Evolutionary conservation across 1,140 invertebrate genomes (phyloP), one percentile per base, ranked within the genome.

Genomic region (Acromyrmex heyeri): DNA sequence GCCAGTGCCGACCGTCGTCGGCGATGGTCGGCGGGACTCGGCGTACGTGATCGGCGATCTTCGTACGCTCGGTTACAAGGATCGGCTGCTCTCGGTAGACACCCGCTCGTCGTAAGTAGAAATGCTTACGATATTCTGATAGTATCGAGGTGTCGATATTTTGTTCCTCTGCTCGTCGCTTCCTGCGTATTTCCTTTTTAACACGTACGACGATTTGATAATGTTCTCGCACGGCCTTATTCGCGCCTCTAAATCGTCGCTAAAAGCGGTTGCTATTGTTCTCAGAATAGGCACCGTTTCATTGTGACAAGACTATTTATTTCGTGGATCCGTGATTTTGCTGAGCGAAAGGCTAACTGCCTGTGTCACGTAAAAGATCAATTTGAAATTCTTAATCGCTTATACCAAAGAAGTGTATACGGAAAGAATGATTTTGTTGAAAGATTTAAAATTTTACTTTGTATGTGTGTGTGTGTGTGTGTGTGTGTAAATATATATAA

Each of bases 1-100:
- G 30, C 69, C 34, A 64, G 53, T 81, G 77, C 48, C 62, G 30
- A 81, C 21, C 64, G 14, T 79, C 48, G 16, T 81, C 77, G 77
- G 77, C 50, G 30, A 69, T 6, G 14, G 34, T 79, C 76, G 76
- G 27, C 18, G 24, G 27, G n/a, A 12, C 38, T 78, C 61, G 61
- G 18, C 16, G 16, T 24, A 2, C 5, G 10, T 30, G 44, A 78
- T 79, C 76, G 76, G 77, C 48, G 65, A 79, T 65, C 44, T 79
- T 69, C 44, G 77, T 79, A 79, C 7, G 27, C n/a, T 79, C 44
- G 44, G n/a, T 48, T 30, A 62, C 38, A 65, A 78, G 24, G 14
- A 78, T 81, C 64, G 62, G 64, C 62, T 24, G n/a, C 48, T 79
- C 48, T 70, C 64, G 64, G n/a, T 55, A 38, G 27, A 34, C 12